phyloP scores from a whole-genome alignment of 2,888 invertebrate species.

The Nycteola revayana region DNA sequence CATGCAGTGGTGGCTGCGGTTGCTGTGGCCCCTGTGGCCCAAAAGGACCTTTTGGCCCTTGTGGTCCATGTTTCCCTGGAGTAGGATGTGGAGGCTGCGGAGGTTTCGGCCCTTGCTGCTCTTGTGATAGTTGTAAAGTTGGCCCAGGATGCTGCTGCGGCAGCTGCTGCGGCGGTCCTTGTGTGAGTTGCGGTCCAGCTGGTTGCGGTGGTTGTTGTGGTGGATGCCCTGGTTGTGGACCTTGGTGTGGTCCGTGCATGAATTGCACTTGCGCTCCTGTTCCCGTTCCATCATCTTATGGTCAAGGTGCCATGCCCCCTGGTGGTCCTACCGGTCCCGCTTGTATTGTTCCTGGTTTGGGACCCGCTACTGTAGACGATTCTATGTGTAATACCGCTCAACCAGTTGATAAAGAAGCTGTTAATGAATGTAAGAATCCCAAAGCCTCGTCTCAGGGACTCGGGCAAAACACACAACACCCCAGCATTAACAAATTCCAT shows the following conservation, averaged over 20 bases:
- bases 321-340: background rate
- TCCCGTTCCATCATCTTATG: conserved; percentile 1
- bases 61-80: conserved; percentile 13
- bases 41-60: conserved; percentile 7
- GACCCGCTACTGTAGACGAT: no score
- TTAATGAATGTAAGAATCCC: no score
- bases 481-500: no score
- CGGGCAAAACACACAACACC: no score
- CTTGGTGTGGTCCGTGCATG: conserved; percentile 32
- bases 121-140: conserved; percentile 31
- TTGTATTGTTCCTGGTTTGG: no score
- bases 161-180: conserved; percentile 16
- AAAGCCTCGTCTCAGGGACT: no score
- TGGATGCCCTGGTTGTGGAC: conserved; percentile 1
- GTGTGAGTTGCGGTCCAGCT: conserved; percentile 2
- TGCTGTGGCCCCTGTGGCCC: conserved; percentile 13
- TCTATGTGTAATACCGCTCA: no score
- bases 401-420: no score
- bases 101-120: conserved; percentile 28
- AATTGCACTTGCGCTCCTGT: conserved; percentile 26
- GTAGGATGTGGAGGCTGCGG: conserved; percentile 22
- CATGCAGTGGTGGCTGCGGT: conserved; percentile 21
- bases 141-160: conserved; percentile 13
- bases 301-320: background rate
- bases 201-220: conserved; percentile 7